phyloP scores from a whole-genome alignment of 2,888 invertebrate genomes.

The Opisthograptis luteolata region DNA sequence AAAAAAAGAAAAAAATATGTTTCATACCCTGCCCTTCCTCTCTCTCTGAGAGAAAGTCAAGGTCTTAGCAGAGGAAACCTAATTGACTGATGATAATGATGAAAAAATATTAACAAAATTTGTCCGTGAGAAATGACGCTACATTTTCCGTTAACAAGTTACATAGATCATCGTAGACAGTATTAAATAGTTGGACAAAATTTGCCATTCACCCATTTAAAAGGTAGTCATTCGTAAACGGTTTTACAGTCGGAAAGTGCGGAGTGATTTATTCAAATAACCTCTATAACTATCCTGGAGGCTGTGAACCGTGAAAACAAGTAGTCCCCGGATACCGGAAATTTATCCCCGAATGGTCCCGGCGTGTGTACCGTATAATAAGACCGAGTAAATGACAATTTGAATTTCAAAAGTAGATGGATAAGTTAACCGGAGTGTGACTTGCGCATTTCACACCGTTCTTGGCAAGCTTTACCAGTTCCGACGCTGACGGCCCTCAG shows the following conservation, averaged over 20 bases:
- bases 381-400: slow-evolving; percentile 68
- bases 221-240: slow-evolving; percentile 20
- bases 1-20: no score
- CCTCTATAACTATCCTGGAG: slow-evolving; percentile 36
- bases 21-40: no score
- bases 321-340: slow-evolving; percentile 50
- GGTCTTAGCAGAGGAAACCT: no score
- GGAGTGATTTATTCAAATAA: slow-evolving; percentile 44
- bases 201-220: slow-evolving; percentile 15
- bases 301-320: slow-evolving; percentile 49
- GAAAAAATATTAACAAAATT: no score
- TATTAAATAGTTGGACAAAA: background rate
- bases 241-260: slow-evolving; percentile 27
- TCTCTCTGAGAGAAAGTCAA: no score
- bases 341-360: slow-evolving; percentile 50
- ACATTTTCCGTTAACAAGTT: background rate
- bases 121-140: no score
- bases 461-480: slow-evolving; percentile 58
- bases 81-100: no score
- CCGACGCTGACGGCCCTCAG: slow-evolving; percentile 68
- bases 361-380: slow-evolving; percentile 63
- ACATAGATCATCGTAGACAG: background rate
- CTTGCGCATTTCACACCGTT: slow-evolving; percentile 80
- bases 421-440: slow-evolving; percentile 75
- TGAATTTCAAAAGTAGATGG: slow-evolving; percentile 73